A percentile compares a stretch with the other conserved stretches of the same genome.
Conservation (phyloP, 1,140 invertebrate genomes). For the Panagrolaimus sp. region DNA sequence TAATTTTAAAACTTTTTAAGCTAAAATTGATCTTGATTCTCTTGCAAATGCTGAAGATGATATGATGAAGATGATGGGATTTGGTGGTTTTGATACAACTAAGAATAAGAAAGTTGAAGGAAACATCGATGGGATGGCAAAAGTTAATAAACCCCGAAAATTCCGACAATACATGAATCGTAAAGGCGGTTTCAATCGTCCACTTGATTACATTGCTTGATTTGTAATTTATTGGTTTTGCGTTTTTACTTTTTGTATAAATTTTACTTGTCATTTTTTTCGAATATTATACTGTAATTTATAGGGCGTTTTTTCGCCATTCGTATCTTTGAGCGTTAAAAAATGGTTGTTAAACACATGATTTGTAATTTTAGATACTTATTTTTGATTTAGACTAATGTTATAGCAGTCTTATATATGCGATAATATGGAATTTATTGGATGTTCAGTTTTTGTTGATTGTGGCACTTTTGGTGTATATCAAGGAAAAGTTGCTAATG, state of each 20-base stretch:
- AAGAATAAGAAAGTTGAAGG: constrained; percentile 84
- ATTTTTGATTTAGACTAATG: too few relatives aligned
- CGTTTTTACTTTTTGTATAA: too few relatives aligned
- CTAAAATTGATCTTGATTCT: constrained; percentile 46
- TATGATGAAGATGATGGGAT: constrained; percentile 95
- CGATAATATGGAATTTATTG: constrained; percentile 28
- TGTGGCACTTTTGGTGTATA: constrained; percentile 30
- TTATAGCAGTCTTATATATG: not conserved
- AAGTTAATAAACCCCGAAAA: constrained; percentile 88
- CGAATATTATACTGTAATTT: too few relatives aligned
- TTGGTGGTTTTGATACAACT: constrained; percentile 85
- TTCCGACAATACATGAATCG: constrained; percentile 90
- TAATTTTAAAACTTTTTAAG: constrained; percentile 33
- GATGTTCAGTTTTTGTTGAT: constrained; percentile 38
- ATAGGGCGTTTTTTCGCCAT: too few relatives aligned
- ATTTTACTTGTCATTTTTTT: too few relatives aligned
- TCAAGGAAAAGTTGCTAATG: constrained; percentile 9
- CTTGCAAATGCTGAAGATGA: constrained; percentile 80
- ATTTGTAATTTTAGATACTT: constrained; percentile 23
- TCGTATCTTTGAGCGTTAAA: too few relatives aligned
- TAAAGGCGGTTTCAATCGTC: constrained; percentile 95
- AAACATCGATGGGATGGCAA: constrained; percentile 82
- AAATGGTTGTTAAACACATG: too few relatives aligned
- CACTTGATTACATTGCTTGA: constrained; percentile 69
- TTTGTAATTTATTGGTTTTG: too few relatives aligned